These are phyloP conservation scores for Crematogaster levior DNA, from an alignment of 2,888 invertebrate species.

Conservation along the genomic window DNA sequence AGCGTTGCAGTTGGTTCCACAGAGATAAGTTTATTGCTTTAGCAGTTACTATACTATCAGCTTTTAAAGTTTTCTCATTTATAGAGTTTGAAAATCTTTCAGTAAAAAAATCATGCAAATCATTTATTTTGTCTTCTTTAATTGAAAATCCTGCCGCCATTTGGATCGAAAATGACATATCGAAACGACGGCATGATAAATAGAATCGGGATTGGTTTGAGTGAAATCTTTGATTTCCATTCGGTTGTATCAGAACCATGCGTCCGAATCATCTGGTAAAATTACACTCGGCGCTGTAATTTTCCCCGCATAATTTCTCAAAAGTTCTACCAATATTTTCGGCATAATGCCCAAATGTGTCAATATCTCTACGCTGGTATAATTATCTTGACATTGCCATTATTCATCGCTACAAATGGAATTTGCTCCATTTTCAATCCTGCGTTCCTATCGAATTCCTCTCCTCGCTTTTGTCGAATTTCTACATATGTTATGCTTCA, in stretches of 20 bases:
- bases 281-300: background rate
- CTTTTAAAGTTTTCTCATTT: too few species aligned
- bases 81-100: too few species aligned
- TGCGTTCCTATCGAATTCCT: background rate
- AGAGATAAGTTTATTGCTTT: too few species aligned
- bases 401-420: constrained; percentile 22
- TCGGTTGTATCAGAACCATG: background rate
- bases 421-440: constrained; percentile 36
- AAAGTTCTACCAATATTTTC: constrained; percentile 26
- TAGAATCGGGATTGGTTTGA: constrained; percentile 19
- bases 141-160: background rate
- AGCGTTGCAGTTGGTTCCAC: too few species aligned
- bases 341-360: constrained; percentile 26
- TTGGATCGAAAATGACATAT: constrained; percentile 8
- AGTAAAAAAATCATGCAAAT: too few species aligned
- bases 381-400: constrained; percentile 34
- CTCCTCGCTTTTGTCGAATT: background rate
- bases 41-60: too few species aligned
- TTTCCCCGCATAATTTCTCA: constrained; percentile 17
- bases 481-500: background rate
- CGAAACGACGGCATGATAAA: constrained; percentile 25
- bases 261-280: constrained; percentile 5
- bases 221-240: constrained; percentile 41
- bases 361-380: constrained; percentile 22
- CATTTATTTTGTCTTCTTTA: too few species aligned